phyloP scores from a whole-genome alignment of 2,888 invertebrate species.

The Dermolepida albohirtum region DNA sequence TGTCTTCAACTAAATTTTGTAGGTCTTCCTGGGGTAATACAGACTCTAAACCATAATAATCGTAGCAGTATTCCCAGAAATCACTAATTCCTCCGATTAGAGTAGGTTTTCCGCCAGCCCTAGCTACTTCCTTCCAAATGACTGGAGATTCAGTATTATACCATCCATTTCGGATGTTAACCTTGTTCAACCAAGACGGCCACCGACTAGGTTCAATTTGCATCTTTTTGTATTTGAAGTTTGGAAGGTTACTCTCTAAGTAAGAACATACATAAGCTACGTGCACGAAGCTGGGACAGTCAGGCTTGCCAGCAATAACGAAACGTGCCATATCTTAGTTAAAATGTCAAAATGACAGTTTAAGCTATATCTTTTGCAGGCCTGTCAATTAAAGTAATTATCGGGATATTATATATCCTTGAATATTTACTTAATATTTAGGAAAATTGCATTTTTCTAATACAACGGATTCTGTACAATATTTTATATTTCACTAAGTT shows the following conservation, averaged over 20 bases:
- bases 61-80: conserved; percentile 73
- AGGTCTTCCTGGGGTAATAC: conserved; percentile 57
- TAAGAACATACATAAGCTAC: conserved; percentile 69
- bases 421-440: too few relatives aligned
- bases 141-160: conserved; percentile 69
- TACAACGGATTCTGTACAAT: too few relatives aligned
- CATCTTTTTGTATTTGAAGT: conserved; percentile 68
- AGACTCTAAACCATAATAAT: conserved; percentile 68
- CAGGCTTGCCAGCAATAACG: conserved; percentile 69
- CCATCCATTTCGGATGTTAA: conserved; percentile 70
- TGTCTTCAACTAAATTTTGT: conserved; percentile 54
- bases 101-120: conserved; percentile 68
- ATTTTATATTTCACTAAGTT: too few relatives aligned
- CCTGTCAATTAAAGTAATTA: too few relatives aligned
- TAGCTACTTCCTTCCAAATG: conserved; percentile 72
- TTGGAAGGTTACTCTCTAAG: conserved; percentile 68
- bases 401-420: too few relatives aligned
- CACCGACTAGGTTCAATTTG: conserved; percentile 67
- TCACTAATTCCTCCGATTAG: conserved; percentile 72
- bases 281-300: conserved; percentile 69
- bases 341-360: conserved; percentile 27
- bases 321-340: conserved; percentile 62
- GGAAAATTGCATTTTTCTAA: too few relatives aligned
- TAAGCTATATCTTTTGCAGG: too few relatives aligned
- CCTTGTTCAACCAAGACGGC: conserved; percentile 68